Conservation (phyloP, 2,888 invertebrate species). For the Chloroclysta siterata region DNA sequence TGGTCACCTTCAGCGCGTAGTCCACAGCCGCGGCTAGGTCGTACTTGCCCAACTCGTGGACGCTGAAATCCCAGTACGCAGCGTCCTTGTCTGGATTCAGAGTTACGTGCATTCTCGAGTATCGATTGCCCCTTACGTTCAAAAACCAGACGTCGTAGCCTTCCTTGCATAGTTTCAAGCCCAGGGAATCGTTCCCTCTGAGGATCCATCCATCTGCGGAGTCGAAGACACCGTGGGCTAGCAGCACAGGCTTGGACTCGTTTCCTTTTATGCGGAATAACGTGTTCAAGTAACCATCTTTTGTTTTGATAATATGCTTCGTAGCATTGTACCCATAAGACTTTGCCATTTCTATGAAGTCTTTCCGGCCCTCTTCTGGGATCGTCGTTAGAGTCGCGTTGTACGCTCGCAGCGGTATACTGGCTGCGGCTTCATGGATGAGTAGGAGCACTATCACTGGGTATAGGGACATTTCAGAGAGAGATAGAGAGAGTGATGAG, state of each 20-base stretch:
- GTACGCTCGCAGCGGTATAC: constrained; percentile 1
- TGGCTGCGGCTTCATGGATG: background rate
- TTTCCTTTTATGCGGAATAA: constrained; percentile 48
- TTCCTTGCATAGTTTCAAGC: constrained; percentile 40
- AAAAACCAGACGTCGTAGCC: constrained; percentile 56
- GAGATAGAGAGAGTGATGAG: no score
- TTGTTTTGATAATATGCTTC: constrained; percentile 47
- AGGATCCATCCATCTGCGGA: constrained; percentile 49
- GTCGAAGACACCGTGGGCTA: constrained; percentile 52
- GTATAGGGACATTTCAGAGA: constrained; percentile 11
- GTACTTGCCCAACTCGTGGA: constrained; percentile 87
- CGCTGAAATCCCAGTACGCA: constrained; percentile 76
- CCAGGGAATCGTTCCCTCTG: constrained; percentile 49
- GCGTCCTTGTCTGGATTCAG: constrained; percentile 53
- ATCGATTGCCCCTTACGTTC: constrained; percentile 67
- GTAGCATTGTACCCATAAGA: constrained; percentile 41
- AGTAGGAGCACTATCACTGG: constrained; percentile 5
- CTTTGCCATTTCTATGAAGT: constrained; percentile 41
- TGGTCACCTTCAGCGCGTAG: constrained; percentile 63
- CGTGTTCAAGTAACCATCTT: constrained; percentile 54
- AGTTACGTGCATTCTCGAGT: constrained; percentile 82
- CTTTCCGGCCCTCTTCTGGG: constrained; percentile 31
- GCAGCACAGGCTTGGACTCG: constrained; percentile 41
- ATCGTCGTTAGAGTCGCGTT: constrained; percentile 19
- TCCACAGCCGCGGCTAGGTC: constrained; percentile 87